Conservation (phyloP, 2,797 vertebrate genomes). For the Mormyrus hasselquistii region DNA sequence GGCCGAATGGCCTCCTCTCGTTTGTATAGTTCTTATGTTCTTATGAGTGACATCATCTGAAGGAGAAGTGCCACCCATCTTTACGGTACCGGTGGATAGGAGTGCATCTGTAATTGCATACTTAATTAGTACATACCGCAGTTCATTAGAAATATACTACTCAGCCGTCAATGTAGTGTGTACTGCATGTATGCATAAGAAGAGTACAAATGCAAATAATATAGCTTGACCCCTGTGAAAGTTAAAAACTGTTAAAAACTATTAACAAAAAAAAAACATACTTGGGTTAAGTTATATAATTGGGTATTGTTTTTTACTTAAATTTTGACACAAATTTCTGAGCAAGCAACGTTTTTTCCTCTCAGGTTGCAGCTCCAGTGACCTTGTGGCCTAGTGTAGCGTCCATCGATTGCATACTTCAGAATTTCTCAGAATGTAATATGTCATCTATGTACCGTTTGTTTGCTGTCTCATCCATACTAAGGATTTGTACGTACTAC, state of each 20-base stretch:
- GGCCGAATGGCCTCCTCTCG: too few relatives aligned
- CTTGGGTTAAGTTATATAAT: neutral
- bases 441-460: neutral
- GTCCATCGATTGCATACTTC: neutral
- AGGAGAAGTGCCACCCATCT: neutral
- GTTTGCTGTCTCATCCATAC: neutral
- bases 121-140: neutral
- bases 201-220: neutral
- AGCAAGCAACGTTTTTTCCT: neutral
- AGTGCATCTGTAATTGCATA: neutral
- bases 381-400: neutral
- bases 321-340: neutral
- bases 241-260: neutral
- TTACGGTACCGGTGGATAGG: neutral
- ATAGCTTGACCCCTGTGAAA: neutral
- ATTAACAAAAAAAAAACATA: neutral
- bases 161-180: neutral
- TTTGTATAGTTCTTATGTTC: too few relatives aligned
- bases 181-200: neutral
- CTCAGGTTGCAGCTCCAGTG: neutral
- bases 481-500: neutral
- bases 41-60: neutral
- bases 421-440: neutral
- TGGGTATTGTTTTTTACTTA: neutral
- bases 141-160: neutral